Conservation (phyloP, 2,113 vertebrate genomes). For the Centropristis striata region DNA sequence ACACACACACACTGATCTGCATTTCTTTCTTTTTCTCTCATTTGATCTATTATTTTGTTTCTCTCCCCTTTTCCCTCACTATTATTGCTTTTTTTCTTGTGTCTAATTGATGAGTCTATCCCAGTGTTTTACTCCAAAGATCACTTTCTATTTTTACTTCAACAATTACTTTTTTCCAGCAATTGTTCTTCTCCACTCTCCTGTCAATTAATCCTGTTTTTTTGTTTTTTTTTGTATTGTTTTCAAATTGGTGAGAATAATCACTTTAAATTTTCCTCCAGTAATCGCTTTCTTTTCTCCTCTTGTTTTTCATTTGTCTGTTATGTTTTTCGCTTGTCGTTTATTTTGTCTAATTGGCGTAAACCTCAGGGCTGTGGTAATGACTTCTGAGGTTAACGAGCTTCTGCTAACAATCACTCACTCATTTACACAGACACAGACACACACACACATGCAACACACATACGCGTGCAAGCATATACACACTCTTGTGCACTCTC, state of each 20-base stretch:
- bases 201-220: conserved; percentile 21
- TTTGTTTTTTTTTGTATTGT: conserved; percentile 1
- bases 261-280: conserved; percentile 34
- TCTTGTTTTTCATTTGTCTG: conserved; percentile 63
- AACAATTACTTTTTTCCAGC: conserved; percentile 22
- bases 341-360: conserved; percentile 74
- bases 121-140: conserved; percentile 12
- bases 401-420: conserved; percentile 74
- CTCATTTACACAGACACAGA: not conserved
- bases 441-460: conserved; percentile 1
- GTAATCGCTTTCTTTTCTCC: conserved; percentile 54
- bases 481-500: not conserved
- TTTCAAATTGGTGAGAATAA: conserved; percentile 56
- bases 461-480: not conserved
- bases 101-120: conserved; percentile 1
- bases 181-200: not conserved
- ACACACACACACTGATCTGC: not conserved
- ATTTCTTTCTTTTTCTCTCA: not conserved
- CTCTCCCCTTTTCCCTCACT: not conserved
- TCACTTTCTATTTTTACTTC: conserved; percentile 21
- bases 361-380: conserved; percentile 75
- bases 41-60: not conserved
- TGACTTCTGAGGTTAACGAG: conserved; percentile 75
- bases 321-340: conserved; percentile 55
- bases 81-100: not conserved